Conservation (phyloP, 30 jellyfish, hydroid and myxozoan genomes). For the Catostylus mosaicus region DNA sequence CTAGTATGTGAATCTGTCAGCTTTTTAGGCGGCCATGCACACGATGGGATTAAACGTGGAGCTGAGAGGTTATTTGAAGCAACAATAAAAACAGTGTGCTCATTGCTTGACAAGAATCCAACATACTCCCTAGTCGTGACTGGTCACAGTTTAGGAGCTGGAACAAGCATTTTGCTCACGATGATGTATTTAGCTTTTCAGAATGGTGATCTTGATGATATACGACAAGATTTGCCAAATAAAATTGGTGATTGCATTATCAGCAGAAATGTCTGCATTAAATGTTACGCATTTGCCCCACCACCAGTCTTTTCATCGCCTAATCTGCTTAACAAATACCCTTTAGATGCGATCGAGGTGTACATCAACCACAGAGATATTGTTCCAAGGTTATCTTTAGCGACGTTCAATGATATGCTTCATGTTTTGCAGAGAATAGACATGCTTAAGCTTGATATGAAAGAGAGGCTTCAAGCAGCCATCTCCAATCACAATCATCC, state of each 20-base stretch:
- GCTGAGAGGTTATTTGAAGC: slow-evolving; percentile 53
- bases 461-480: slow-evolving; percentile 45
- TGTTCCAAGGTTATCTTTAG: slow-evolving; percentile 58
- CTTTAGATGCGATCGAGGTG: slow-evolving; percentile 29
- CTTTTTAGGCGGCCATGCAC: slow-evolving; percentile 55
- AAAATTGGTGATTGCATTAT: slow-evolving; percentile 29
- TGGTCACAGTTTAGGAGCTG: slow-evolving; percentile 67
- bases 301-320: slow-evolving; percentile 58
- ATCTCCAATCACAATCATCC: slow-evolving; percentile 40
- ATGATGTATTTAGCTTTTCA: slow-evolving; percentile 56
- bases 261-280: slow-evolving; percentile 5
- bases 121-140: slow-evolving; percentile 43
- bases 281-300: slow-evolving; percentile 71
- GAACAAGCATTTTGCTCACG: slow-evolving; percentile 53
- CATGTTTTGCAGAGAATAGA: slow-evolving; percentile 48
- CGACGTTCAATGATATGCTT: slow-evolving; percentile 53
- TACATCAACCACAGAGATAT: slow-evolving; percentile 51
- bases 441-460: slow-evolving; percentile 31
- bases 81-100: slow-evolving; percentile 37
- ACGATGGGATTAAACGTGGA: slow-evolving; percentile 64
- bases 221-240: slow-evolving; percentile 25
- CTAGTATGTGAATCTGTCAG: slow-evolving; percentile 59
- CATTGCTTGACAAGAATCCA: slow-evolving; percentile 32
- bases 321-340: not conserved
- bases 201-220: slow-evolving; percentile 15